Base-by-base conservation (phyloP, 2,797 vertebrate genomes). In the Pangasius djambal region DNA sequence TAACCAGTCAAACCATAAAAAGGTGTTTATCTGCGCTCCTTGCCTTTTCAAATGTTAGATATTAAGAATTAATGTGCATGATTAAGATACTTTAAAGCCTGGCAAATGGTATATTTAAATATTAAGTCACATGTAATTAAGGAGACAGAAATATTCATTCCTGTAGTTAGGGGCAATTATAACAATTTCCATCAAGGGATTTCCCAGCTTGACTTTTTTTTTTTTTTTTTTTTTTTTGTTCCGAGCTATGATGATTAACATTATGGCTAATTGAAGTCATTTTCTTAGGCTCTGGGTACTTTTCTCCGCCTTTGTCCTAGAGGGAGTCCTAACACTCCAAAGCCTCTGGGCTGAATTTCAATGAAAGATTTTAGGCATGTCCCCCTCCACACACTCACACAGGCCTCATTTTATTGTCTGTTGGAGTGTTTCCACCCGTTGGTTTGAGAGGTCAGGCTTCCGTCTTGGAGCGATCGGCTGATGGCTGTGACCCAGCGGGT, bases 141-240 rank as follows among this genome's bases (percentile, higher is more conserved):
- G 95, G 95, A 82, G 87, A 95, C 96, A 96, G 94, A 98, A 98
- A 97, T 97, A 97, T 96, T 97, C 96, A 91, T 97, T 97, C 97
- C 97, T 93, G 96, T 97, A 97, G 97, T 97, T 98, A 97, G 97
- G 83, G 97, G 97, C 96, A 97, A 99, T 99, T 98, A 98, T 96
- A 97, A 97, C 97, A 98, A 99, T 98, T 98, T 99, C 97, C 96
- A 98, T 98, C 95, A 95, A 97, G 97, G 98, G 98, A 99, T 97
- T 99, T 98, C 96, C 89, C 97, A 97, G 97, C 97, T 96, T 98
- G 98, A 97, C 96, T 98, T 97, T 97, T 91, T 90, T 78, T 55
- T 79, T 98, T 97, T 97, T 90, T 90, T 85, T 55, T 67, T 79
- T 61, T 70, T 81, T 4, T 65, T 22, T 96, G 96, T 98, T 97